Base-by-base conservation (phyloP, 1,140 invertebrate species). In the Streblospio benedicti region DNA sequence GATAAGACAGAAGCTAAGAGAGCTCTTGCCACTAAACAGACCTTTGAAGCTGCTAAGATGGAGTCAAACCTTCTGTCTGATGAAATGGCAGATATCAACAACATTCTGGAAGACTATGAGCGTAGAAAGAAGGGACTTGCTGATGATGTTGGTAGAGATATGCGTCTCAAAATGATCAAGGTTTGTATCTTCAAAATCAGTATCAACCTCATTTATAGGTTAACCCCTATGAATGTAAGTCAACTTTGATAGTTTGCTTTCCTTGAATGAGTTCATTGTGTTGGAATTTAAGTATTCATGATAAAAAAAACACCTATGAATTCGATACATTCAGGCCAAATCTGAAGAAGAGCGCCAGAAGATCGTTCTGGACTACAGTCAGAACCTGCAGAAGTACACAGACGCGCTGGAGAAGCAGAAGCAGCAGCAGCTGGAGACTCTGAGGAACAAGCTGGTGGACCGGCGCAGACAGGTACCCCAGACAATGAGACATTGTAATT, bases 361-460 rank as follows among this genome's bases (percentile, higher is more conserved):
- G 47, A 57, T 75, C 32, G 67, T 75, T 65, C 28, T 67, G 35
- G 70, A 74, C n/a, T 72, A 73, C 60, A 68, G 69, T 12, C 65
- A 54, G 25, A 71, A 72, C 41, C 63, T 71, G 49, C 67, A 68
- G 57, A 71, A 71, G 49, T 57, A 59, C 9, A 59, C 56, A 25
- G 71, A 71, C 51, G 65, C 64, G 12, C 67, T 75, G 41, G 73
- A 74, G 64, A 72, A 70, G 57, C 67, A 71, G 63, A 75, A 75
- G 53, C 66, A 67, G 28, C 55, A 71, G 35, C 68, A 73, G 61
- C 57, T 76, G 35, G 63, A 65, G 4, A 52, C 56, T 14, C 35
- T 74, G 25, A 53, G 69, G 27, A 58, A 70, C 38, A 67, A 71
- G 59, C 66, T 75, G 9, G 30, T 72, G 16, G 68, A 75, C 18